Evolutionary conservation across 2,113 vertebrate species (phyloP).

Genomic region (Hyla sarda): DNA sequence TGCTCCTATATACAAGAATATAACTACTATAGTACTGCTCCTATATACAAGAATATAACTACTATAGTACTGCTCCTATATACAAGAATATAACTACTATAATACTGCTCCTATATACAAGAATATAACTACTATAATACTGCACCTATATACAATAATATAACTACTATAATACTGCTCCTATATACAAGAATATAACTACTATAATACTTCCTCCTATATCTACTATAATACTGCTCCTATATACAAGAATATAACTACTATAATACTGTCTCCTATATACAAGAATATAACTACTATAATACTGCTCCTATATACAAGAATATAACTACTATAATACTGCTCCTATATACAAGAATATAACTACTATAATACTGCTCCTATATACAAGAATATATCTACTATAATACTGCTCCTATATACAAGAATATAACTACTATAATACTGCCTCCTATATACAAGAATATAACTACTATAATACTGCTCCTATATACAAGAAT

Average conservation of each 20-base stretch:
- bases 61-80: neutral
- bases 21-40: neutral
- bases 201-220: no score
- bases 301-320: neutral
- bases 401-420: neutral
- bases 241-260: no score
- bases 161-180: neutral
- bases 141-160: neutral
- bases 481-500: neutral
- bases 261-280: no score
- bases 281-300: no score
- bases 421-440: no score
- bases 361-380: neutral
- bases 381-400: neutral
- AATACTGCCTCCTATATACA: no score
- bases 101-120: neutral
- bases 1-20: neutral
- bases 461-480: constrained; percentile 3
- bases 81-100: constrained; percentile 8
- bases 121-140: constrained; percentile 1
- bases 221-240: no score
- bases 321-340: no score
- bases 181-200: no score
- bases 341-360: no score
- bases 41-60: constrained; percentile 6